Base-by-base conservation (phyloP, 2,888 invertebrate genomes). In the Leuctra nigra region DNA sequence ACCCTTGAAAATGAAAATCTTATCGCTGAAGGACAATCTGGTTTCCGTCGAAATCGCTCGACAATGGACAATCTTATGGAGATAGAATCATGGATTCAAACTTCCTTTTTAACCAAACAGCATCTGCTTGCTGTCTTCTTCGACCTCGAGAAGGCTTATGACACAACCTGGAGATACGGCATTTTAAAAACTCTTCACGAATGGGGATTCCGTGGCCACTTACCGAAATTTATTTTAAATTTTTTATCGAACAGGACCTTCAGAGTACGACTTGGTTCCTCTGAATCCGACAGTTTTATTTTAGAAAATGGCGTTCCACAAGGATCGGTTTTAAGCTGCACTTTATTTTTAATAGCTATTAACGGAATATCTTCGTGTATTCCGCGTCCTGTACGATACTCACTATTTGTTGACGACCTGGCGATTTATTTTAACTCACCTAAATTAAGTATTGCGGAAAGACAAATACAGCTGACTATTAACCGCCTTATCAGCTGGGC, bases 61-160 rank as follows among this genome's bases (percentile, higher is more conserved):
- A 54, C 23, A 13, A n/a, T n/a, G 11, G 57, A 57, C 29, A 48
- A 57, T 25, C 33, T 57, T 11, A 38, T 23, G 1, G 25, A 57
- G 52, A 33, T 61, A 14, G 64, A 66, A 55, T 53, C 61, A 9
- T 59, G 55, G 36, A 56, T 64, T 24, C 38, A 62, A 18, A 55
- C 60, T n/a, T 62, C 56, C 7, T 64, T 64, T 48, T 24, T 61
- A 4, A 53, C 53, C 4, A 59, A 60, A 7, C 54, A 64, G 46
- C 61, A 62, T 46, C 38, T 63, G 4, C 54, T 63, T 13, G 59
- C 61, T 20, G 57, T 64, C n/a, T 64, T 65, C 46, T 62, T 62
- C 18, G 59, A 61, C 33, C 39, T 59, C 2, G 53, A 55, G 25
- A 58, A 59, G 33, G 59, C 56, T 1, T 62, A 63, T 48, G 61